Conservation (phyloP, 2,888 invertebrate species). For the Thumatha senex region DNA sequence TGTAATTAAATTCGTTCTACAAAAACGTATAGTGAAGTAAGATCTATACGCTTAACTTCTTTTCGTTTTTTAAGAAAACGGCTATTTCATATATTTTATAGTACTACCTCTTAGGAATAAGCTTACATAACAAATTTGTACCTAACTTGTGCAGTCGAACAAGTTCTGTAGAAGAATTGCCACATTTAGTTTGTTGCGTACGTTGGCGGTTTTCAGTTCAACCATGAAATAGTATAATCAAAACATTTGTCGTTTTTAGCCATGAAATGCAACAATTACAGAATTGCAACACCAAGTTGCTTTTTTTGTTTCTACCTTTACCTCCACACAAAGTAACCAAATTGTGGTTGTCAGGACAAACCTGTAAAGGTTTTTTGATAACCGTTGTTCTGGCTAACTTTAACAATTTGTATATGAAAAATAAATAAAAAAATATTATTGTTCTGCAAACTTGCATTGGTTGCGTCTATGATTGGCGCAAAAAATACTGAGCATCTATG, state of each 20-base stretch:
- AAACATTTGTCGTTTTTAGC: slow-evolving; percentile 27
- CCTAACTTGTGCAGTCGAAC: slow-evolving; percentile 13
- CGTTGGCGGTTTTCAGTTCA: slow-evolving; percentile 36
- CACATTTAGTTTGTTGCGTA: slow-evolving; percentile 41
- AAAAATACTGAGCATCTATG: too few relatives aligned
- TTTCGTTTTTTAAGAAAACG: too few relatives aligned
- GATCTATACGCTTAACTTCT: too few relatives aligned
- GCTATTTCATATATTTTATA: too few relatives aligned
- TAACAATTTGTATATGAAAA: too few relatives aligned
- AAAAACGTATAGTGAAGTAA: too few relatives aligned
- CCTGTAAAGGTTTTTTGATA: too few relatives aligned
- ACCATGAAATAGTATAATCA: slow-evolving; percentile 44
- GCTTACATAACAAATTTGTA: background rate
- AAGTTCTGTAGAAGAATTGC: slow-evolving; percentile 40
- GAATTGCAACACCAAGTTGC: slow-evolving; percentile 14
- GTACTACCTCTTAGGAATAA: too few relatives aligned
- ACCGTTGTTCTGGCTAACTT: too few relatives aligned
- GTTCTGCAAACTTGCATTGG: background rate
- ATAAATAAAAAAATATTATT: background rate
- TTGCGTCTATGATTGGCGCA: too few relatives aligned
- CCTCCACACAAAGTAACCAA: slow-evolving; percentile 2
- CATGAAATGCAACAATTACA: slow-evolving; percentile 21
- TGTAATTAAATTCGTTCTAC: too few relatives aligned
- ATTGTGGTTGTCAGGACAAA: too few relatives aligned
- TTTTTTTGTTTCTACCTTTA: slow-evolving; percentile 9